Base-by-base conservation (phyloP, 2,888 invertebrate genomes). In the Drosophila formosana region DNA sequence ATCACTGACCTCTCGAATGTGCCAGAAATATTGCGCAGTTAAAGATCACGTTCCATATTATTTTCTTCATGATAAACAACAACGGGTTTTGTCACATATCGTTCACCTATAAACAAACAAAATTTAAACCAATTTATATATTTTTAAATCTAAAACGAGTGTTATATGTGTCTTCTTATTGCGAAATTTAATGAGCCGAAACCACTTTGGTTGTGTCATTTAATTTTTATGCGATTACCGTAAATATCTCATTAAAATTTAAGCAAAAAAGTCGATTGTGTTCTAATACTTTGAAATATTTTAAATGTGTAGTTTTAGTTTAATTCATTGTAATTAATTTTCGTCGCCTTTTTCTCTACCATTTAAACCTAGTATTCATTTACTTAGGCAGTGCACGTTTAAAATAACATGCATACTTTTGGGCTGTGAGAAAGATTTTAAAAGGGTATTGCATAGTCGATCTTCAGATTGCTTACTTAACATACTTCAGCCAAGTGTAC, bases 1-100 rank as follows among this genome's bases (percentile, higher is more conserved):
- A 55, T 72, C 77, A 76, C 55, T 75, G 75, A 76, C 68, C 75
- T 43, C 50, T 65, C 34, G 7, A 4, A 49, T 46, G 43, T 45
- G 41, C 2, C 43, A 63, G 30, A 28, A 45, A 37, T 52, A 75
- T 56, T 75, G 72, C 75, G 75, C 77, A 75, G 58, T 52, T 23
- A 3, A 56, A 45, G 52, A 50, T 71, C 37, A 25, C 4, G 46
- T 49, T 50, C 18, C 41, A 39, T 11, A 62, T 41, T 32, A 3
- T 23, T 30, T 28, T 23, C 7, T 47, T 28, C 13, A n/a, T 11
- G 25, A 32, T 51, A 18, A 39, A 43, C 9, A 23, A 7, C 47
- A 50, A 65, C 46, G 34, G 13, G 70, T 62, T 69, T 49, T 49
- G 47, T 5, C 45, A n/a, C 25, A 49, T 9, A 26, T 13, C 32